Evolutionary conservation across 2,888 invertebrate genomes (phyloP).

Genomic region (Gastracanthus pulcherrimus): DNA sequence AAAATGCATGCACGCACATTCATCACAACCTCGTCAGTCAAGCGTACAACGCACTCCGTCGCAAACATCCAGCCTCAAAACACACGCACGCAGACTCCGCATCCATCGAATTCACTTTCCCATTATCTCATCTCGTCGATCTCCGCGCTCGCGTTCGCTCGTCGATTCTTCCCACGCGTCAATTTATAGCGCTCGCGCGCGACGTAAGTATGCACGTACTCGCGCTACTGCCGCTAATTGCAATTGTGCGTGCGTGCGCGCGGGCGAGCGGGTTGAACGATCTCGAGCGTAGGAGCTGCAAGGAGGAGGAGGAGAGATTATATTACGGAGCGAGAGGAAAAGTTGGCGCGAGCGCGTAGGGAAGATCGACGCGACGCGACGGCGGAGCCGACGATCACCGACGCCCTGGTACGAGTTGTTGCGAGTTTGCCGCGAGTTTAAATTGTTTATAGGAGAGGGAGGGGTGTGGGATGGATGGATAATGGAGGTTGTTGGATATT

Average conservation of each 20-base stretch:
- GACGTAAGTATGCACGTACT: neutral
- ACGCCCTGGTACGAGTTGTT: neutral
- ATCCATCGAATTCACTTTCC: slow-evolving; percentile 41
- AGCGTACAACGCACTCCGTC: too few species aligned
- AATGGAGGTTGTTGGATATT: too few species aligned
- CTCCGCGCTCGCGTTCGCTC: neutral
- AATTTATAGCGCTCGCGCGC: too few species aligned
- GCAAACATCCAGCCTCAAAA: too few species aligned
- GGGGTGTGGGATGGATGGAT: too few species aligned
- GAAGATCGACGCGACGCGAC: slow-evolving; percentile 9
- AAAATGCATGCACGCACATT: too few species aligned
- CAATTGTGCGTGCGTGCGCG: slow-evolving; percentile 49
- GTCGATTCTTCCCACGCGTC: slow-evolving; percentile 54
- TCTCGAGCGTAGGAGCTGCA: neutral
- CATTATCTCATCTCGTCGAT: slow-evolving; percentile 30
- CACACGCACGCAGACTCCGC: neutral
- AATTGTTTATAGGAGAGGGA: too few species aligned
- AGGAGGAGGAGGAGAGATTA: neutral
- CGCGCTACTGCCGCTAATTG: slow-evolving; percentile 39
- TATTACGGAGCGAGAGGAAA: slow-evolving; percentile 16
- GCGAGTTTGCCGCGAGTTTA: too few species aligned
- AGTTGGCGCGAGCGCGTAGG: neutral
- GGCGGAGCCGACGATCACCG: too few species aligned
- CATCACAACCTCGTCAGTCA: too few species aligned
- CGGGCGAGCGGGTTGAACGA: slow-evolving; percentile 48